These are phyloP conservation scores for Alces alces DNA, from an alignment of 2,113 vertebrate species.

Conservation along the genomic window DNA sequence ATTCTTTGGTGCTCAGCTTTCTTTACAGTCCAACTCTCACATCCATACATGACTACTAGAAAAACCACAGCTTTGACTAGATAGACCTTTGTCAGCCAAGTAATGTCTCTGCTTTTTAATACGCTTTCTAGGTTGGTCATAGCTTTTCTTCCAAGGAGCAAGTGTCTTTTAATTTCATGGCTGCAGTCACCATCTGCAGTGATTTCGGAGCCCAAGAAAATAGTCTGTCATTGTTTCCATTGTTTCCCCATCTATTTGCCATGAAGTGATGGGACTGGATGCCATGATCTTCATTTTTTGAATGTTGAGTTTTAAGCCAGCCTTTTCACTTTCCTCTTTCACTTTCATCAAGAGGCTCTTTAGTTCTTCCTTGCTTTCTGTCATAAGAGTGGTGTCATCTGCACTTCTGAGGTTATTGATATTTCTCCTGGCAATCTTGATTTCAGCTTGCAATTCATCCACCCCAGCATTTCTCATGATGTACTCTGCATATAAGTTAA, in stretches of 20 bases:
- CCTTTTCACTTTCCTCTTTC: not conserved
- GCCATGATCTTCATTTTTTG: not conserved
- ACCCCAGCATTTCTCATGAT: not conserved
- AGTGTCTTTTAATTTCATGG: not conserved
- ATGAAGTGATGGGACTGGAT: not conserved
- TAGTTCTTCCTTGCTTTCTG: not conserved
- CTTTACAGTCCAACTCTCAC: not conserved
- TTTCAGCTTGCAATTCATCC: not conserved
- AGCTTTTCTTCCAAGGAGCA: not conserved
- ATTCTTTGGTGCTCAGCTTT: not conserved
- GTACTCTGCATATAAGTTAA: not conserved
- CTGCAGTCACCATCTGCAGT: not conserved
- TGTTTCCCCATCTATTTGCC: not conserved
- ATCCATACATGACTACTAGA: not conserved
- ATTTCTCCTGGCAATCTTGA: not conserved
- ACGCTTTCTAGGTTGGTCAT: not conserved
- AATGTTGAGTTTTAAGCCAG: not conserved
- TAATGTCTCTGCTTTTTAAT: not conserved
- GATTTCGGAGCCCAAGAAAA: not conserved
- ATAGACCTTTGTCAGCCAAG: not conserved
- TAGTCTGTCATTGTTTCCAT: not conserved
- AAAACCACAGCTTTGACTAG: not conserved
- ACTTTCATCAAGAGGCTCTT: not conserved
- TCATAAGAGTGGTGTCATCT: not conserved
- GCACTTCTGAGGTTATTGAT: not conserved